phyloP scores from a whole-genome alignment of 1,140 invertebrate genomes.

The Philaenus spumarius region DNA sequence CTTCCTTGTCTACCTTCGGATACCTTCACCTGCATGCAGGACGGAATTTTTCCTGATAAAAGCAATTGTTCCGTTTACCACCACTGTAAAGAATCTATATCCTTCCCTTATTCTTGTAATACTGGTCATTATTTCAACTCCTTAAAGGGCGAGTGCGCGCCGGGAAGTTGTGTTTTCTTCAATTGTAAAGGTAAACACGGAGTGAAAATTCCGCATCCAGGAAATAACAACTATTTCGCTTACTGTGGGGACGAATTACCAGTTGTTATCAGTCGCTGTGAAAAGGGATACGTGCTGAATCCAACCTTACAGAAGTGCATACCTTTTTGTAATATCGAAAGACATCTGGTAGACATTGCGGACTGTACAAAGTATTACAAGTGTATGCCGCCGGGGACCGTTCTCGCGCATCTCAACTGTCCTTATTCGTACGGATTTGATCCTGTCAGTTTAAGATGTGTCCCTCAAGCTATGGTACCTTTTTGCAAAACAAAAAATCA shows the following conservation, averaged over 20 bases:
- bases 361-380: constrained; percentile 18
- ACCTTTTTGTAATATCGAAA: constrained; percentile 1
- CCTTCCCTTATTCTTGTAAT: constrained; percentile 1
- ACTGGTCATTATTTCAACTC: neutral
- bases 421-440: no score
- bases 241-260: constrained; percentile 1
- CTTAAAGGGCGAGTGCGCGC: neutral
- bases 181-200: neutral
- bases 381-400: neutral
- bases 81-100: neutral
- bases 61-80: constrained; percentile 5
- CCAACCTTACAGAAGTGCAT: constrained; percentile 3
- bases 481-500: no score
- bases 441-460: no score
- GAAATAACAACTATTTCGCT: neutral
- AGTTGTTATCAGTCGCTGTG: neutral
- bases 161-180: neutral
- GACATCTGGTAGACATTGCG: neutral
- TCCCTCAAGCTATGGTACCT: no score
- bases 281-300: constrained; percentile 9
- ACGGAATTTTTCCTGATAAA: constrained; percentile 15
- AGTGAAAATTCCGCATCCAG: neutral
- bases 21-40: constrained; percentile 13
- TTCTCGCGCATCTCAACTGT: no score
- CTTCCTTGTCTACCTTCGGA: neutral